phyloP scores from a whole-genome alignment of 2,888 invertebrate genomes.

The Synanthedon tipuliformis region DNA sequence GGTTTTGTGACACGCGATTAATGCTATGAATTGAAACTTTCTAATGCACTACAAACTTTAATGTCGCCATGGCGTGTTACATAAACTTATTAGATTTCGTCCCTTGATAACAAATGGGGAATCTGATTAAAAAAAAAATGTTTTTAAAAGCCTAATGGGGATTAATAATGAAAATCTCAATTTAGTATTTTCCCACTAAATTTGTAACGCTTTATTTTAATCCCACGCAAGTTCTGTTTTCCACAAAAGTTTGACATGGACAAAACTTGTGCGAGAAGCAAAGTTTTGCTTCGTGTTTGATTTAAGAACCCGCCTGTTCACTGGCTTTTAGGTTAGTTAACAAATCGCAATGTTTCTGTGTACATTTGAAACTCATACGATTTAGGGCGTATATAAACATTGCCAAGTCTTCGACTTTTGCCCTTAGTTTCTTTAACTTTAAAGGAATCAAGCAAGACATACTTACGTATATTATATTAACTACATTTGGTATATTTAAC shows the following conservation, averaged over 20 bases:
- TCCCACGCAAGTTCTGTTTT: too few species aligned
- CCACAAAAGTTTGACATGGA: too few species aligned
- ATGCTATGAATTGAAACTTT: slow-evolving; percentile 12
- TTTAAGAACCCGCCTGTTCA: slow-evolving; percentile 22
- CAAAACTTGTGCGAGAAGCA: slow-evolving; percentile 7
- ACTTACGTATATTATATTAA: too few species aligned
- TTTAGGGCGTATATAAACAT: not conserved
- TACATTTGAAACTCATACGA: slow-evolving; percentile 10
- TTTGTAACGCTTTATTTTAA: too few species aligned
- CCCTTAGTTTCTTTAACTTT: too few species aligned
- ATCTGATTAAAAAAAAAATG: too few species aligned
- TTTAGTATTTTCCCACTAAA: too few species aligned
- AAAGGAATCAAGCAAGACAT: too few species aligned
- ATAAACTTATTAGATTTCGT: slow-evolving; percentile 33
- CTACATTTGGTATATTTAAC: too few species aligned
- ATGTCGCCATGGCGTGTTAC: slow-evolving; percentile 43
- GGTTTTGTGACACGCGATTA: slow-evolving; percentile 22
- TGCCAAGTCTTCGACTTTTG: not conserved
- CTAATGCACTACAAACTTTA: slow-evolving; percentile 36
- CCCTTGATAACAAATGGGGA: slow-evolving; percentile 2
- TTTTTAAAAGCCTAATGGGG: too few species aligned
- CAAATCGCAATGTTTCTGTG: slow-evolving; percentile 15
- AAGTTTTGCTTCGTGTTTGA: slow-evolving; percentile 27
- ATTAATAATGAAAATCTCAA: too few species aligned
- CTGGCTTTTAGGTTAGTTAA: slow-evolving; percentile 11